Conservation (phyloP, 2,113 vertebrate species). For the Menidia beryllina region DNA sequence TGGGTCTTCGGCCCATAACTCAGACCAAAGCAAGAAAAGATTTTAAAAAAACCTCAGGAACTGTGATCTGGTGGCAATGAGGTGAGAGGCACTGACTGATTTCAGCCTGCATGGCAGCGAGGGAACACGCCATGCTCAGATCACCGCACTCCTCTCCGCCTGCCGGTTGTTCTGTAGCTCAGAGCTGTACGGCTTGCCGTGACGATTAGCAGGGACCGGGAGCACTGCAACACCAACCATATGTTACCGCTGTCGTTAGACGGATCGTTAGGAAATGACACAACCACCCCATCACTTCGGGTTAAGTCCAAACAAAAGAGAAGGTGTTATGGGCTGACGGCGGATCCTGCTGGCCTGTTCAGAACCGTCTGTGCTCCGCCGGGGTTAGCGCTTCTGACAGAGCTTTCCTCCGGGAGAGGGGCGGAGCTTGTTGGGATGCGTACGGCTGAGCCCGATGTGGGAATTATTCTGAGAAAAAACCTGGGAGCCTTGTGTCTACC, state of each 20-base stretch:
- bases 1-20: slow-evolving; percentile 9
- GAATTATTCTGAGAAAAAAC: no score
- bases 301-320: neutral
- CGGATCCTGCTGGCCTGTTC: slow-evolving; percentile 10
- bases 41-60: slow-evolving; percentile 10
- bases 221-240: slow-evolving; percentile 13
- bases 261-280: slow-evolving; percentile 1
- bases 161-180: no score
- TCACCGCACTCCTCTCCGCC: no score
- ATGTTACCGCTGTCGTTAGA: slow-evolving; percentile 9
- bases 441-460: no score
- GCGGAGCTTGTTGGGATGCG: no score
- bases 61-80: slow-evolving; percentile 16
- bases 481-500: no score
- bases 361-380: neutral
- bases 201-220: neutral
- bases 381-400: slow-evolving; percentile 13
- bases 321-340: slow-evolving; percentile 12
- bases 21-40: slow-evolving; percentile 24
- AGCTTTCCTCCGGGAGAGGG: no score
- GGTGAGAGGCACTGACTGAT: slow-evolving; percentile 20
- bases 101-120: neutral
- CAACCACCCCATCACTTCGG: neutral
- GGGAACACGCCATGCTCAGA: neutral
- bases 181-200: neutral